Base-by-base conservation (phyloP, 2,888 invertebrate genomes). In the Lutraria lutraria region DNA sequence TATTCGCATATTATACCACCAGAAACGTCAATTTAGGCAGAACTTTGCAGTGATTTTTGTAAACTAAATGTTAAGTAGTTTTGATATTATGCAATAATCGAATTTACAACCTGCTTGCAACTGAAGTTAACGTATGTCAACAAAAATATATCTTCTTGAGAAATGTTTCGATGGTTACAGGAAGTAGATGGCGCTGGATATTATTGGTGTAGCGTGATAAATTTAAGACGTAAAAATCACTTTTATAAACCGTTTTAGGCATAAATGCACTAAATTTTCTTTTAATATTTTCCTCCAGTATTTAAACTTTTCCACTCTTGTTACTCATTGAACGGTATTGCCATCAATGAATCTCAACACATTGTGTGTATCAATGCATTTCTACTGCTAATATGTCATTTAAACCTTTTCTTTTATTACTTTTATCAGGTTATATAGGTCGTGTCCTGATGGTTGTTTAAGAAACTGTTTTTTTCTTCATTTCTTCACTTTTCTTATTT, bases 91-190 rank as follows among this genome's bases (percentile, higher is more conserved):
- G 6, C 34, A 76, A 76, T 34, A 76, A 13, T 31, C 19, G 34
- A 34, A 34, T 76, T 34, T 19, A 76, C 34, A 76, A 76, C 76
- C 76, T 76, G 3, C 13, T 29, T 34, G 76, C 29, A 34, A 34
- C 31, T 31, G 76, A 82, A 82, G 56, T 29, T 8, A 54, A 16
- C 31, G 53, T 82, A 54, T 54, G 81, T 82, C 31, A 54, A 54
- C 81, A 82, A 25, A 82, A 82, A 81, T 52, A 81, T 53, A 52
- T 81, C 53, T 81, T 52, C 81, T 82, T 54, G 25, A 29, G 43
- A 88, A 91, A 90, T 90, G 92, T 92, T 92, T 90, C 92, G 90
- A 92, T 90, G 91, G 91, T 89, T 88, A 91, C 91, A 89, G 91
- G 91, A 89, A 90, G 87, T 90, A 89, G 92, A 85, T 85, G 90